A percentile compares a stretch with the other conserved stretches of the same genome.
Evolutionary conservation across 2,888 invertebrate species (phyloP).

Genomic region (Acronicta alni): DNA sequence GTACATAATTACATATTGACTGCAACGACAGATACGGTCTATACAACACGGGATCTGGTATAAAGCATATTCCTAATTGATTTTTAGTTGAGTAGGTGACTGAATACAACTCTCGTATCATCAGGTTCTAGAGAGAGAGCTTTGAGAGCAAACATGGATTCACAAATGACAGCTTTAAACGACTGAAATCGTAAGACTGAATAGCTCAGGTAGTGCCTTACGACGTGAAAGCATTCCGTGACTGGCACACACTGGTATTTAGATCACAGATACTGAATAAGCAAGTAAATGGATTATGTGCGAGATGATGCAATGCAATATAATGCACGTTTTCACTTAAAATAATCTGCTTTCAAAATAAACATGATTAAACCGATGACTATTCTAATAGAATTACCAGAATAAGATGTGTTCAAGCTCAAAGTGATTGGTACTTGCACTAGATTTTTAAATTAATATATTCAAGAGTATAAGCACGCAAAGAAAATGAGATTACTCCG

Average conservation of each 20-base stretch:
- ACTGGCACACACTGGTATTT: slow-evolving; percentile 49
- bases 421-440: slow-evolving; percentile 2
- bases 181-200: slow-evolving; percentile 4
- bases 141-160: slow-evolving; percentile 13
- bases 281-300: slow-evolving; percentile 16
- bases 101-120: neutral
- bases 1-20: neutral
- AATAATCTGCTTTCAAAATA: slow-evolving; percentile 14
- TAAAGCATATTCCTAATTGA: neutral
- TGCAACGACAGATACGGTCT: neutral
- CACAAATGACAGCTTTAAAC: neutral
- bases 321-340: slow-evolving; percentile 31
- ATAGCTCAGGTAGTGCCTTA: slow-evolving; percentile 13
- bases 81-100: neutral
- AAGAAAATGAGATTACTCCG: neutral
- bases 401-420: neutral
- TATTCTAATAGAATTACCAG: slow-evolving; percentile 6
- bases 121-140: slow-evolving; percentile 6
- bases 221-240: slow-evolving; percentile 30
- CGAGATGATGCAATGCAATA: slow-evolving; percentile 19
- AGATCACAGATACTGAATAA: slow-evolving; percentile 34
- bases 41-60: neutral
- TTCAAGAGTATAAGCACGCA: neutral
- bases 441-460: neutral
- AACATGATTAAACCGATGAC: slow-evolving; percentile 15